Evolutionary conservation across 1,140 invertebrate genomes (phyloP), one percentile per base, ranked within the genome.

Genomic region (Hesperophylax magnus): DNA sequence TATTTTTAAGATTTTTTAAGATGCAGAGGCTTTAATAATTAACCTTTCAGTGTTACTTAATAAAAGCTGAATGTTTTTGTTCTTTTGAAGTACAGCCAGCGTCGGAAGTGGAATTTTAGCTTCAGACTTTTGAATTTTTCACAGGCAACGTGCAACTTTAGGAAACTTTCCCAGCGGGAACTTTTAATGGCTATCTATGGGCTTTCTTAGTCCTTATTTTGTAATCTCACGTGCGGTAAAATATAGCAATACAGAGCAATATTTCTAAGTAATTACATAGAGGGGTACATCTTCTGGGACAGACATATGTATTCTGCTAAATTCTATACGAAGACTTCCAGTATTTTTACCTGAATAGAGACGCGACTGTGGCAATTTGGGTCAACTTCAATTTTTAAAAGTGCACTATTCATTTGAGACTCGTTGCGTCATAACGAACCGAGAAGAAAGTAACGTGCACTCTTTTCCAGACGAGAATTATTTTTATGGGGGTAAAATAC

Each of bases 301-400:
- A 34, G 18, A 20, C 11, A 71, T 39, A 39, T 20, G 11, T 71
- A 78, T 72, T 34, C 65, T 20, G 54, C 31, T 74, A 79, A 79
- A 79, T 72, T 71, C 52, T 74, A 56, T 71, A 74, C 54, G 67
- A 74, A 60, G 67, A 47, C 78, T 72, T 58, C 18, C 75, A 65
- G 53, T 80, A 80, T 81, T 77, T 77, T 67, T 31, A 77, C 80
- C 54, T 81, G 72, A 81, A 81, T 77, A 77, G 74, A 77, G 74
- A 77, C 74, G 77, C 20, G 31, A 76, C 71, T 65, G 63, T 27
- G 61, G 54, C 65, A 81, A 72, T 61, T 27, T 81, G 60, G 80
- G 80, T 81, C 80, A 81, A 77, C 80, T 81, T 81, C 75, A 81
- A 81, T 81, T 81, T 81, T 75, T 77, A 81, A 77, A 81, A 81